Evolutionary conservation across 2,888 invertebrate species (phyloP).

Genomic region (Pinctada fucata): DNA sequence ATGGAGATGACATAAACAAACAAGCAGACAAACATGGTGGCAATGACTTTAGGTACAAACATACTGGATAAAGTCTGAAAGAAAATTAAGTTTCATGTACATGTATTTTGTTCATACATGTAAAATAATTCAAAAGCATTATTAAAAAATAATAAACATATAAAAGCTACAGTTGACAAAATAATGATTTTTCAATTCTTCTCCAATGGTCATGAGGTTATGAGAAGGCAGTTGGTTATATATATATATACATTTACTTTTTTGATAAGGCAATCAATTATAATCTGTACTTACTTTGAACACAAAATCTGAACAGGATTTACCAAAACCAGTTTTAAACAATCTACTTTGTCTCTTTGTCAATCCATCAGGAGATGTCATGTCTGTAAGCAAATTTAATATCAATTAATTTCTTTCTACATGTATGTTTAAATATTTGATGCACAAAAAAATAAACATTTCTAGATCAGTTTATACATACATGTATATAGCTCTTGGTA

Average conservation of each 20-base stretch:
- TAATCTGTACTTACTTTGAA: conserved; percentile 23
- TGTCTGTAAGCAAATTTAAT: conserved; percentile 6
- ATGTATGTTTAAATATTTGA: too few relatives aligned
- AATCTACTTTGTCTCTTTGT: conserved; percentile 22
- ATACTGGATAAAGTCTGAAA: conserved; percentile 70
- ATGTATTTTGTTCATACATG: background rate
- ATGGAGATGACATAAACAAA: conserved; percentile 61
- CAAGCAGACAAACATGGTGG: conserved; percentile 63
- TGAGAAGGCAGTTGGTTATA: too few relatives aligned
- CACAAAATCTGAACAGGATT: conserved; percentile 32
- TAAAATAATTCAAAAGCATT: background rate
- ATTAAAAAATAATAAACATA: background rate
- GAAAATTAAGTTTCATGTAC: conserved; percentile 9
- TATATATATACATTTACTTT: too few relatives aligned
- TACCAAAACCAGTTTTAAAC: conserved; percentile 35
- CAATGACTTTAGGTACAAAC: conserved; percentile 73
- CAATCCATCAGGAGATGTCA: conserved; percentile 21
- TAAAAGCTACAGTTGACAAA: too few relatives aligned
- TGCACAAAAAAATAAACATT: too few relatives aligned
- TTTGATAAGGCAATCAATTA: too few relatives aligned
- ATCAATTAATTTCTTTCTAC: too few relatives aligned
- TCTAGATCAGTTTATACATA: background rate
- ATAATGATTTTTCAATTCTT: too few relatives aligned
- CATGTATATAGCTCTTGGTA: background rate
- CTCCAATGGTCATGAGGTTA: too few relatives aligned